A percentile compares a stretch with the other conserved stretches of the same genome.
phyloP scores from a whole-genome alignment of 2,888 invertebrate genomes.

The Epirrhoe alternata region DNA sequence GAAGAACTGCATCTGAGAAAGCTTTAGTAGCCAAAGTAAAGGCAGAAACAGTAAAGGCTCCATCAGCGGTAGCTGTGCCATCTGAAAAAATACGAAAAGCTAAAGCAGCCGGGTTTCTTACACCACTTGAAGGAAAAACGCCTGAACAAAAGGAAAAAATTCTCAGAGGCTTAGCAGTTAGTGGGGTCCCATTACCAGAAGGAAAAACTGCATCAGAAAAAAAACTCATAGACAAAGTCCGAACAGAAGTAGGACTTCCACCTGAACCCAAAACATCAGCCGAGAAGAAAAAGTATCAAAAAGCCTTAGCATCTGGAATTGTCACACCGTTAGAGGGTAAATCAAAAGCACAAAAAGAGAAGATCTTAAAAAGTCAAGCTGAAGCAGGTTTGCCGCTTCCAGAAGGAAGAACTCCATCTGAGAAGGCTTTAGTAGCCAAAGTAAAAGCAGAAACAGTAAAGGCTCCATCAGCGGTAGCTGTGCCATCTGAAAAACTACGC shows the following conservation, averaged over 20 bases:
- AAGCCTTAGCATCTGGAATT: slow-evolving; percentile 37
- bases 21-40: slow-evolving; percentile 49
- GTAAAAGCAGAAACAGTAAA: slow-evolving; percentile 23
- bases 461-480: slow-evolving; percentile 33
- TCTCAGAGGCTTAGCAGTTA: neutral
- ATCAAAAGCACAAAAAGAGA: slow-evolving; percentile 47
- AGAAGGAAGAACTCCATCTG: slow-evolving; percentile 47
- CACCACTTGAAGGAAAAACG: slow-evolving; percentile 44
- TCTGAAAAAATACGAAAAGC: slow-evolving; percentile 45
- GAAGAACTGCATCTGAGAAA: slow-evolving; percentile 49
- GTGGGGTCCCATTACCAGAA: neutral
- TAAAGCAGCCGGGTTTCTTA: slow-evolving; percentile 25
- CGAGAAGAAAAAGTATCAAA: slow-evolving; percentile 45
- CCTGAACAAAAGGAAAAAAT: slow-evolving; percentile 51
- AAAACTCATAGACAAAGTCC: neutral
- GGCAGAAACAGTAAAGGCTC: slow-evolving; percentile 35
- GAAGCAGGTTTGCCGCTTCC: slow-evolving; percentile 46
- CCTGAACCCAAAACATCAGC: slow-evolving; percentile 40
- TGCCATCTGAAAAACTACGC: slow-evolving; percentile 44
- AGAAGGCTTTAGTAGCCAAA: slow-evolving; percentile 45
- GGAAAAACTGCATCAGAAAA: neutral
- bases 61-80: slow-evolving; percentile 22
- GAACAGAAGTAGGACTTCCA: neutral
- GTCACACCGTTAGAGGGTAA: slow-evolving; percentile 51
- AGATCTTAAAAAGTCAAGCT: slow-evolving; percentile 38